Conservation (phyloP, 2,888 invertebrate species). For the Calephelis perditalis region DNA sequence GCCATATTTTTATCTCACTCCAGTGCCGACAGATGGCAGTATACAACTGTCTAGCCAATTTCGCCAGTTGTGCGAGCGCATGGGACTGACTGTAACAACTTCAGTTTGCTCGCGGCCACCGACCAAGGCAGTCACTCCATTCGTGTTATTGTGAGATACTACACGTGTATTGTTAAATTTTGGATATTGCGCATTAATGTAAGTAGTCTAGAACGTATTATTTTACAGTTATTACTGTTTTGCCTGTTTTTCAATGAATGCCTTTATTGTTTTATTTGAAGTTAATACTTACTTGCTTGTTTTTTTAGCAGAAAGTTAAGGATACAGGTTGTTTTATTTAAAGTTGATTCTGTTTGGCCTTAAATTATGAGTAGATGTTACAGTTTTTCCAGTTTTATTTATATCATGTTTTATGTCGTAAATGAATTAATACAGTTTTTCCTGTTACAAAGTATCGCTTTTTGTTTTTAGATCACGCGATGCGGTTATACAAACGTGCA, state of each 20-base stretch:
- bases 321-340: constrained; percentile 1
- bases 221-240: constrained; percentile 3
- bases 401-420: constrained; percentile 3
- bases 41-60: not conserved
- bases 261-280: not conserved
- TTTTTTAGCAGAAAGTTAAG: not conserved
- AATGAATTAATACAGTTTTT: constrained; percentile 6
- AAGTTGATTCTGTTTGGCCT: constrained; percentile 5
- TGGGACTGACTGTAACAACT: constrained; percentile 1
- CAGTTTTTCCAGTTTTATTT: not conserved
- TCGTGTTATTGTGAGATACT: constrained; percentile 3
- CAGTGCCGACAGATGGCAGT: not conserved
- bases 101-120: constrained; percentile 3
- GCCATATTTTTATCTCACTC: not conserved
- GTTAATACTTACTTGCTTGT: constrained; percentile 1
- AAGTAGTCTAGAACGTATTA: constrained; percentile 4
- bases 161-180: constrained; percentile 5
- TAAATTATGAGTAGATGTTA: constrained; percentile 1
- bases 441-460: constrained; percentile 1
- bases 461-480: not conserved
- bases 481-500: not conserved
- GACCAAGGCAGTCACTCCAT: not conserved
- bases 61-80: constrained; percentile 2
- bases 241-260: not conserved
- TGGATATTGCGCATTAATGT: constrained; percentile 3